Base-by-base conservation (phyloP, 2,797 vertebrate species). In the Malurus splendens region DNA sequence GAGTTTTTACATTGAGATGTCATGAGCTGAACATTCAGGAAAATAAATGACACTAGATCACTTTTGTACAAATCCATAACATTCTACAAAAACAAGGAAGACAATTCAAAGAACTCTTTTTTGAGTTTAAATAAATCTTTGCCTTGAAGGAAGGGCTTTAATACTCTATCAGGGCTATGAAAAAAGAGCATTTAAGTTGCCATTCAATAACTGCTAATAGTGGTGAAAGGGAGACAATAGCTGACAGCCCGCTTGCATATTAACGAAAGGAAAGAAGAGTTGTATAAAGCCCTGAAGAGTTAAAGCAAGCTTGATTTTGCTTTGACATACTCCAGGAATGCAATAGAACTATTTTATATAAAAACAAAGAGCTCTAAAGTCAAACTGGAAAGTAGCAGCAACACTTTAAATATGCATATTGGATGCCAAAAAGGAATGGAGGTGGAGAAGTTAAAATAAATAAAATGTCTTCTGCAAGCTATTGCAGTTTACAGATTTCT, bases 391-490 rank as follows among this genome's bases (percentile, higher is more conserved):
- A 93, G 51, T 87, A 78, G 12, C 65, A 81, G 66, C 59, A 71
- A 70, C 72, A 68, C 59, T 94, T 87, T 80, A 70, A 76, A 73
- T 81, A 86, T 48, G 61, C 57, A 60, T 77, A 64, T 74, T 67
- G 47, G 39, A 90, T 90, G 84, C 79, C 93, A 92, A 82, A 85
- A 61, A 68, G 55, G 23, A 90, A 92, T 81, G 74, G 71, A 92
- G 51, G 61, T 89, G 36, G 50, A 64, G 64, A 89, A 87, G 65
- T 77, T 74, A 84, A 93, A 91, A 95, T 82, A 92, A 89, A 91
- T 89, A 90, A 82, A 89, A 94, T 44, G 57, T 90, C 75, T 85
- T 89, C 84, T 68, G 32, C 25, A 85, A 70, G 6, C 8, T 57
- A 64, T 90, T 80, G 12, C 30, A 81, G 24, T 77, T 80, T 61